Base-by-base conservation (phyloP, 1,140 invertebrate genomes). In the Hesperophylax magnus region DNA sequence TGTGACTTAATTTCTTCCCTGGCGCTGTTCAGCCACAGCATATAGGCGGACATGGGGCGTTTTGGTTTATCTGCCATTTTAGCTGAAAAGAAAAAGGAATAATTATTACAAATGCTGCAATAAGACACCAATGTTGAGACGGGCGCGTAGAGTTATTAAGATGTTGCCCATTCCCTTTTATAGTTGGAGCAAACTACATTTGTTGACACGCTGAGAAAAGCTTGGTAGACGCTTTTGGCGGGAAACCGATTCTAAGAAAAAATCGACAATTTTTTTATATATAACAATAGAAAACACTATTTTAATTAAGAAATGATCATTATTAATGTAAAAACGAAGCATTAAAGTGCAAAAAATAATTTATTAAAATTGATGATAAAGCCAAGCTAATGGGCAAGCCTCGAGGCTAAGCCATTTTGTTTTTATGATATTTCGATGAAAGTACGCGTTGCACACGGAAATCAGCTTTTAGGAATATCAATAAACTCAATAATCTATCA, bases 1-100 rank as follows among this genome's bases (percentile, higher is more conserved):
- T 97, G 94, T 69, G 92, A 88, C 87, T 97, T 97, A 69, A 97
- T 95, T 84, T 92, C 90, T 85, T 96, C 95, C 83, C 97, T 90
- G 82, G 92, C 93, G 84, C 95, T 95, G 87, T 95, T 96, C n/a
- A 97, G 91, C 95, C 95, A 98, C 82, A 97, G 86, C 92, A 98
- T 96, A 88, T 95, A 98, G 4, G 96, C 96, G 67, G 95, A 94
- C 88, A 94, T 93, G 63, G 96, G 94, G 86, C 96, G 92, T 88
- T 97, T 98, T 53, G 97, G 97, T 88, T 93, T 94, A 87, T 96
- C 94, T 84, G 93, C 93, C 91, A 97, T 96, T 87, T 94, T 95
- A 85, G 92, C 92, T 90, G 86, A 34, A 85, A 86, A 24, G 85
- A 81, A 80, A 79, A 76, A 63, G 20, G n/a, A 58, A 58, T 18